Conservation (phyloP, 2,888 invertebrate genomes). For the Campoplex capitator region DNA sequence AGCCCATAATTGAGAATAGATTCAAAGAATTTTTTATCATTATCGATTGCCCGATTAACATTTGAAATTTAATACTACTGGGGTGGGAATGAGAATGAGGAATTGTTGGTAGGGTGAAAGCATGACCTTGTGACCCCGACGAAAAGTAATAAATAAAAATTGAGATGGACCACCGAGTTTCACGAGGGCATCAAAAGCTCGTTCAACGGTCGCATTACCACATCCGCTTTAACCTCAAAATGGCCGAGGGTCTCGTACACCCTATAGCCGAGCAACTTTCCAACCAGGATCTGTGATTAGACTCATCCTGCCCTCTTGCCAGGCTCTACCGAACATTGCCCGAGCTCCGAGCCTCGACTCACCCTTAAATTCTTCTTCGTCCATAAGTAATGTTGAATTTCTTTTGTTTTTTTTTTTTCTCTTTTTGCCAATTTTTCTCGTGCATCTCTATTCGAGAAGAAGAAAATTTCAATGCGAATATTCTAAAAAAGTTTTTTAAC, state of each 20-base stretch:
- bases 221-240: slow-evolving; percentile 29
- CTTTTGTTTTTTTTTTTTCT: not conserved
- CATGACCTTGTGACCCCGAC: slow-evolving; percentile 15
- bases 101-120: not conserved
- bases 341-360: not conserved
- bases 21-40: not conserved
- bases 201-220: slow-evolving; percentile 24
- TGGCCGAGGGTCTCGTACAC: slow-evolving; percentile 1
- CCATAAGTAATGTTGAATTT: not conserved
- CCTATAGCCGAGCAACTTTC: slow-evolving; percentile 29
- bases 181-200: slow-evolving; percentile 9
- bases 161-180: slow-evolving; percentile 8
- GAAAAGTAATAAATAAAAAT: slow-evolving; percentile 11
- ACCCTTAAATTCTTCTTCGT: not conserved
- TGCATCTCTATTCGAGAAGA: not conserved
- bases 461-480: not conserved
- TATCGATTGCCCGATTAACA: not conserved
- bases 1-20: not conserved
- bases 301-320: slow-evolving; percentile 19
- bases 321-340: slow-evolving; percentile 1
- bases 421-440: not conserved
- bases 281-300: slow-evolving; percentile 47
- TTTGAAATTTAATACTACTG: not conserved
- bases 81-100: not conserved
- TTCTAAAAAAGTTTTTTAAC: not conserved